A percentile compares a stretch with the other conserved stretches of the same genome.
phyloP scores from a whole-genome alignment of 2,113 vertebrate species.

The Proteles cristata region DNA sequence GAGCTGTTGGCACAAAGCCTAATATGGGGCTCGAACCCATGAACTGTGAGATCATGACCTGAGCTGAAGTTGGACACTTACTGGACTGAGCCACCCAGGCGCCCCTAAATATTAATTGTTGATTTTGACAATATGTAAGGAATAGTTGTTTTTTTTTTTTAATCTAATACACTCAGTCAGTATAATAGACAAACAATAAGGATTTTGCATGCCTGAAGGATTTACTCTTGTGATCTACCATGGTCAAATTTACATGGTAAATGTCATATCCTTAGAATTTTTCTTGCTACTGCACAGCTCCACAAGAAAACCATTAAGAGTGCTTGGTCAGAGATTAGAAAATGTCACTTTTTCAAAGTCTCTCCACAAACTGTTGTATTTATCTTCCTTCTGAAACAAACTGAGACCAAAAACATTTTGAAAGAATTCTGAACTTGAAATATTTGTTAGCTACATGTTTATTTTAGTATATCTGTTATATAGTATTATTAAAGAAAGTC shows the following conservation, averaged over 20 bases:
- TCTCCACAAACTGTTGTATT: background rate
- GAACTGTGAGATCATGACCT: too few species aligned
- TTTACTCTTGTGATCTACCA: background rate
- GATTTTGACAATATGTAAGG: background rate
- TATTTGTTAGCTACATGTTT: background rate
- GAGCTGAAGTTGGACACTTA: too few species aligned
- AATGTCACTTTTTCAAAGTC: background rate
- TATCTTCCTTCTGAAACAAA: background rate
- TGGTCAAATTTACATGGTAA: background rate
- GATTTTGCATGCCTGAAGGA: background rate
- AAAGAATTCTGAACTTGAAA: background rate
- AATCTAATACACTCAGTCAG: background rate
- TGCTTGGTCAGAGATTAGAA: background rate
- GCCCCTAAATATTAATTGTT: background rate
- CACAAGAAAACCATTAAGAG: background rate
- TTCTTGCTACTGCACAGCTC: background rate
- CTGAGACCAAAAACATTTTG: background rate
- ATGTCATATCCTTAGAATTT: background rate
- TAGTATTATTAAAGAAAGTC: background rate
- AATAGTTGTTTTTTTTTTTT: constrained; percentile 2
- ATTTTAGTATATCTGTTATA: background rate
- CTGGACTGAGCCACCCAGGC: too few species aligned
- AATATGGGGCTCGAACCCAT: too few species aligned
- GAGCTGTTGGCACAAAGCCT: too few species aligned
- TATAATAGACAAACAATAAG: background rate